phyloP scores from a whole-genome alignment of 1,140 invertebrate genomes.

The Cyphomyrmex costatus region DNA sequence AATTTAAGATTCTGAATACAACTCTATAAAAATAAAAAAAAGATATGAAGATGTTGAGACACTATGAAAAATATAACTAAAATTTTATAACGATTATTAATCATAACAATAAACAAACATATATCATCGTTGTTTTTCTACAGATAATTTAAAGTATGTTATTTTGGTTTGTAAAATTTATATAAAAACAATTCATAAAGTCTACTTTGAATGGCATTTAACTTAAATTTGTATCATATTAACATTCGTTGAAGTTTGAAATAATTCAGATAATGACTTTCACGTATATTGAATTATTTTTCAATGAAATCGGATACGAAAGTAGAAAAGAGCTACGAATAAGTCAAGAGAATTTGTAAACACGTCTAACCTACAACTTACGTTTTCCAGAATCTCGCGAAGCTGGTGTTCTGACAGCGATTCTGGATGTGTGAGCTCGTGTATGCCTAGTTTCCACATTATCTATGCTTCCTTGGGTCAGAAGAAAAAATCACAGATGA shows the following conservation, averaged over 20 bases:
- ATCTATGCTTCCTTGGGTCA: not conserved
- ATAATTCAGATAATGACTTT: not conserved
- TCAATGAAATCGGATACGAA: not conserved
- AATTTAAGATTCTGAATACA: conserved; percentile 75
- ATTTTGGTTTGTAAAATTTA: conserved; percentile 2
- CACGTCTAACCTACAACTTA: conserved; percentile 70
- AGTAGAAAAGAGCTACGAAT: not conserved
- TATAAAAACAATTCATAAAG: conserved; percentile 1
- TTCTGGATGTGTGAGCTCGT: conserved; percentile 75
- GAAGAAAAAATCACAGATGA: not conserved
- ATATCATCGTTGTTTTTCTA: not conserved
- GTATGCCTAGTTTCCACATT: conserved; percentile 63
- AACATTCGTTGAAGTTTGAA: not conserved
- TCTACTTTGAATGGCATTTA: not conserved
- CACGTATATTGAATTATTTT: not conserved
- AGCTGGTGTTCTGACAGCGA: conserved; percentile 76
- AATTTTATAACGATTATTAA: too few relatives aligned
- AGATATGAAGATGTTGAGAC: not conserved
- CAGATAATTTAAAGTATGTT: not conserved
- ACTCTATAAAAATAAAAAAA: conserved; percentile 74
- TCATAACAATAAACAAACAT: too few relatives aligned
- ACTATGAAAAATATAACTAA: not conserved
- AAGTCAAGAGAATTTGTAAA: not conserved
- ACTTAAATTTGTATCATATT: not conserved
- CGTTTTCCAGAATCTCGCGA: conserved; percentile 75